Evolutionary conservation across 1,140 invertebrate species (phyloP), one percentile per base, ranked within the genome.

Genomic region (Trichonephila clavipes): DNA sequence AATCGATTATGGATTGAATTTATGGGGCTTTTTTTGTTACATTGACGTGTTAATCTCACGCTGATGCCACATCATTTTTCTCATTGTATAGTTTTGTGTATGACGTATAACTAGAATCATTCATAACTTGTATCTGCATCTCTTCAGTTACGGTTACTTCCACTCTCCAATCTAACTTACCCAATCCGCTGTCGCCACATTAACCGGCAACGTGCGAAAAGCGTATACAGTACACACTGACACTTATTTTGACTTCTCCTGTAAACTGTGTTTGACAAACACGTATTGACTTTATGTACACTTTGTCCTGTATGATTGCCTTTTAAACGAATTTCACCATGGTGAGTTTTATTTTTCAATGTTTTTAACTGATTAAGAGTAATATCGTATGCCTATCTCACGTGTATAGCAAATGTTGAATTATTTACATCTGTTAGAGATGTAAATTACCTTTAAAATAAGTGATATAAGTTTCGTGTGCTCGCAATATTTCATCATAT

Each of bases 201-300:
- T 94, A 82, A 90, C 93, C 93, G 93, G 93, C 93, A 94, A 94
- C 93, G 93, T 94, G 93, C 93, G 64, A 94, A 94, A 66, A 64
- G 86, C 59, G 62, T 88, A 66, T 24, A 64, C 61, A 88, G 34
- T 88, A 64, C 59, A 40, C 18, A 64, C 51, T 88, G 59, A 88
- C 28, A 88, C 61, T 88, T 88, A 64, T 64, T 88, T 88, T 88
- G 18, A 28, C 1, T 64, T 88, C 34, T 19, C 72, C 28, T 77
- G 12, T 40, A 77, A 40, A 77, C 72, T 40, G 14, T 34, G 16
- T 34, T 77, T 77, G 72, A 34, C 14, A 18, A 7, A 18, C 14
- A 40, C n/a, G 24, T 69, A 24, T 10, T 69, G 66, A 69, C 16
- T 77, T 19, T 40, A 10, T 16, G 28, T 40, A 7, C 34, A n/a